Percentiles rank a stretch among this genome's conserved stretches.
Conservation (phyloP, 2,888 invertebrate species). For the Plutella xylostella region DNA sequence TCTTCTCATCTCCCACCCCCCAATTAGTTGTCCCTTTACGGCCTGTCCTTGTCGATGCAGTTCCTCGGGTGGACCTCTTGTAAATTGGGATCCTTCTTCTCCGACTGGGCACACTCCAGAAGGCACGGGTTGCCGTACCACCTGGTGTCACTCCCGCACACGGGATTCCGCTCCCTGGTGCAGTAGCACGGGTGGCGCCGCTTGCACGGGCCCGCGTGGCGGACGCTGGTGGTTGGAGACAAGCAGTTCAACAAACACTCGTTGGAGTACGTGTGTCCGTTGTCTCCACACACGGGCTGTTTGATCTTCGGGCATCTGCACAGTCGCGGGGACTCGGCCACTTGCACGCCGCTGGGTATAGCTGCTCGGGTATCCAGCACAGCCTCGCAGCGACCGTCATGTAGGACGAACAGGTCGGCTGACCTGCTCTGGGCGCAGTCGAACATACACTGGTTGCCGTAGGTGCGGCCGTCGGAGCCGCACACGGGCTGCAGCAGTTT, state of each 20-base stretch:
- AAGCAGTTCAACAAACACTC: slow-evolving; percentile 74
- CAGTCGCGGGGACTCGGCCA: too few species aligned
- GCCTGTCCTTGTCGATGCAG: too few species aligned
- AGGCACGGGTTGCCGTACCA: slow-evolving; percentile 78
- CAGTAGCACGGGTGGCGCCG: slow-evolving; percentile 14
- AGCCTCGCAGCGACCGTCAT: slow-evolving; percentile 11
- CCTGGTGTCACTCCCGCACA: slow-evolving; percentile 76
- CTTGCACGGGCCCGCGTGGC: slow-evolving; percentile 2
- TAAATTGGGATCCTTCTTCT: too few species aligned
- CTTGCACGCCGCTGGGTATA: neutral
- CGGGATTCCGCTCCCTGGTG: slow-evolving; percentile 35
- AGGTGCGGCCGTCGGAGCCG: slow-evolving; percentile 76
- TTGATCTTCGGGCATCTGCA: slow-evolving; percentile 23
- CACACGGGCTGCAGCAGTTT: slow-evolving; percentile 63
- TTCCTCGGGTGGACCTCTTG: too few species aligned
- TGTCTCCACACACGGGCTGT: slow-evolving; percentile 74
- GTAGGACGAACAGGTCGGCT: neutral
- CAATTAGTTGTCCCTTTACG: too few species aligned
- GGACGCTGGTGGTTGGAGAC: neutral
- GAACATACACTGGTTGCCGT: slow-evolving; percentile 75
- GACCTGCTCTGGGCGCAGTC: slow-evolving; percentile 36
- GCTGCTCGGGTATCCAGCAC: slow-evolving; percentile 15
- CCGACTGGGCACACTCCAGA: slow-evolving; percentile 67
- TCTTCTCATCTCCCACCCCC: too few species aligned
- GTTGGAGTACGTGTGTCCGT: slow-evolving; percentile 75